Conservation (phyloP, 2,797 vertebrate genomes). For the Macroramphosus scolopax region DNA sequence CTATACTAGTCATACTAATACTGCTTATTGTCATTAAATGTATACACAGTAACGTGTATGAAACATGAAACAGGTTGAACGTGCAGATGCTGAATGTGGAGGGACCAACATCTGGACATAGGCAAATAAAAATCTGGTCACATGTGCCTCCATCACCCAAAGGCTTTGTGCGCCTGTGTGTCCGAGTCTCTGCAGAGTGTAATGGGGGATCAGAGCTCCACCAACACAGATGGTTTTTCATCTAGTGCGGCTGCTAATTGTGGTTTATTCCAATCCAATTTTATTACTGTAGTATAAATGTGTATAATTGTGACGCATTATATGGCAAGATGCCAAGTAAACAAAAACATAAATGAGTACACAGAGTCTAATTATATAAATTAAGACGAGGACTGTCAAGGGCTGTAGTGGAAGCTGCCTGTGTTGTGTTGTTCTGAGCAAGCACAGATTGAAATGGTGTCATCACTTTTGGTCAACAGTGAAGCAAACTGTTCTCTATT, state of each 20-base stretch:
- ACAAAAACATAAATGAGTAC: slow-evolving; percentile 1
- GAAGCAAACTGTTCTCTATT: not conserved
- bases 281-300: slow-evolving; percentile 9
- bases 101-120: no score
- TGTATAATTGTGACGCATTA: slow-evolving; percentile 7
- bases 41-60: no score
- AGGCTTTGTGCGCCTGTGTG: no score
- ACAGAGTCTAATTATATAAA: slow-evolving; percentile 6
- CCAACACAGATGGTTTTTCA: slow-evolving; percentile 20
- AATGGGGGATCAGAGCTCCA: slow-evolving; percentile 19
- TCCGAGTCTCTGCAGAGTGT: slow-evolving; percentile 21
- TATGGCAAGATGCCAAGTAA: slow-evolving; percentile 20
- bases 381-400: slow-evolving; percentile 3
- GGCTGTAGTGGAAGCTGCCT: slow-evolving; percentile 1
- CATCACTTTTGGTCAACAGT: slow-evolving; percentile 4
- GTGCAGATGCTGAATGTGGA: no score
- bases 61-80: no score
- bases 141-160: slow-evolving; percentile 2
- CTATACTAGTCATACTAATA: no score
- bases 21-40: no score
- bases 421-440: no score
- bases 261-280: slow-evolving; percentile 4
- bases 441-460: slow-evolving; percentile 3
- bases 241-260: slow-evolving; percentile 15
- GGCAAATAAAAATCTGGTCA: not conserved